Base-by-base conservation (phyloP, 2,113 vertebrate species). In the Toxostoma redivivum region DNA sequence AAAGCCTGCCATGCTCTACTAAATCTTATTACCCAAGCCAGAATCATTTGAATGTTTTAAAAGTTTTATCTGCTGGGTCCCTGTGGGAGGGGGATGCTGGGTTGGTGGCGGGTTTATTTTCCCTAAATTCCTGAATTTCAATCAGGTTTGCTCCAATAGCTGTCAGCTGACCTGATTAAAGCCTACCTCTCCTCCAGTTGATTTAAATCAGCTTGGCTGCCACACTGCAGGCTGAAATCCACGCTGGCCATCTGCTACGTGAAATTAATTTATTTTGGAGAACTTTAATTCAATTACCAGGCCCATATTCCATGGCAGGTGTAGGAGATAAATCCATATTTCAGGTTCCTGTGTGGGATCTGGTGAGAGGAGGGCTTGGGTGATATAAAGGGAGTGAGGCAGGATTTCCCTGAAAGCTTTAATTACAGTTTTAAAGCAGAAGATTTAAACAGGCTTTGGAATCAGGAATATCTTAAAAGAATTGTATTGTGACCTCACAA, bases 91-190 rank as follows among this genome's bases (percentile, higher is more conserved):
- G 54, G 61, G 92, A 58, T 20, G 40, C 22, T 33, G 58, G 93
- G 51, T 86, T 90, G 5, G 4, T 10, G 74, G 84, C 8, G 50
- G 71, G 61, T 96, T 96, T 95, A 73, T 95, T 97, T 90, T 64
- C 48, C 48, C 60, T 57, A 57, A 83, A 95, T 94, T 96, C 88
- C 79, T 78, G 74, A 85, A 94, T 97, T 97, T 94, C 72, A 70
- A 20, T 92, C 79, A 61, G 81, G 45, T 88, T 95, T 95, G 58
- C 87, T 94, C 50, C 95, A 96, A 90, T 91, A 95, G 95, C 77
- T 95, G 87, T 96, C 93, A 69, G 87, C 93, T 98, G 96, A 97
- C 93, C 92, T 95, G 93, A 95, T 96, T 97, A 96, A 96, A 97
- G 62, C 27, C 2, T 70, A 69, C 91, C 76, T 95, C 89, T 91